phyloP scores from a whole-genome alignment of 1,140 invertebrate species.

The Acyrthosiphon pisum region DNA sequence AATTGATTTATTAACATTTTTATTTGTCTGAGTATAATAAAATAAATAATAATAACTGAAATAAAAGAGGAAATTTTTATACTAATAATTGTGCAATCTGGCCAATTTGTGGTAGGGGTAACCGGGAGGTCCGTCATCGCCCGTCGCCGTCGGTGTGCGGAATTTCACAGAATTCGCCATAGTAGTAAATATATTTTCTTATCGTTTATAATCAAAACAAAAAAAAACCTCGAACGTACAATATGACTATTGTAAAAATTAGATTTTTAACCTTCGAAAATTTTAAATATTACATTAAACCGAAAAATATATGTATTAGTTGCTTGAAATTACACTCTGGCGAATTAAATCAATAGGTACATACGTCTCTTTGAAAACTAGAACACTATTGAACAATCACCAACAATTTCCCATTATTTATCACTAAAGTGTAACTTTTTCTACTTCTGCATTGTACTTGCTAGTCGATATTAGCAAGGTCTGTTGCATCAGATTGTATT shows the following conservation, averaged over 20 bases:
- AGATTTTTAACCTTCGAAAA: constrained; percentile 17
- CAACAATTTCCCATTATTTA: neutral
- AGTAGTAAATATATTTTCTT: neutral
- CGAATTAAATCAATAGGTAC: neutral
- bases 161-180: constrained; percentile 26
- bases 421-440: neutral
- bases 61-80: neutral
- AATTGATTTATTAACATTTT: neutral
- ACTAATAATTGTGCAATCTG: neutral
- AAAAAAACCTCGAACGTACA: neutral
- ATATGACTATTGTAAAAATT: neutral
- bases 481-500: constrained; percentile 46
- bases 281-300: neutral
- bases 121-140: neutral
- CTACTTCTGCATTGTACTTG: constrained; percentile 25
- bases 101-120: neutral
- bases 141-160: neutral
- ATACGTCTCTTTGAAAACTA: neutral
- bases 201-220: neutral
- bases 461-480: neutral
- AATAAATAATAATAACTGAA: constrained; percentile 24
- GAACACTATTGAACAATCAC: neutral
- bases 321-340: neutral
- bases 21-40: neutral
- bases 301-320: neutral